These are phyloP conservation scores for Apotomis betuletana DNA, from an alignment of 2,888 invertebrate species.

Conservation along the genomic window DNA sequence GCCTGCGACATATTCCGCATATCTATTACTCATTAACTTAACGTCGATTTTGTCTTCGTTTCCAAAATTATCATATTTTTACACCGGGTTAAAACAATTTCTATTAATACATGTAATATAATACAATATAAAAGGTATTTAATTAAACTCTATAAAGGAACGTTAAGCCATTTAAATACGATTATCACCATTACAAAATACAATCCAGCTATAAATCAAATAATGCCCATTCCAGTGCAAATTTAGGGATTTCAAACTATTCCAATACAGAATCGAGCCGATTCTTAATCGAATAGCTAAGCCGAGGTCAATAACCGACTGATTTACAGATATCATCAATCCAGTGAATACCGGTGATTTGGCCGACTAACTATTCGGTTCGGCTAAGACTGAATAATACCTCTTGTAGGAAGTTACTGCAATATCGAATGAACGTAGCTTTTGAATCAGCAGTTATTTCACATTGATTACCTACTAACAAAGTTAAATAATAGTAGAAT, in stretches of 20 bases:
- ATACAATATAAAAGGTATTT: no score
- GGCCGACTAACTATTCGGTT: conserved; percentile 18
- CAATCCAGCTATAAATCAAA: background rate
- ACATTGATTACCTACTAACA: no score
- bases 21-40: no score
- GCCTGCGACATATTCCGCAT: no score
- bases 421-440: background rate
- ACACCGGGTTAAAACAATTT: no score
- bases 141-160: background rate
- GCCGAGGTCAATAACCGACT: conserved; percentile 26
- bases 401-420: conserved; percentile 3
- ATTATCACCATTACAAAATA: background rate
- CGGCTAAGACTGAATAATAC: conserved; percentile 7
- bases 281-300: conserved; percentile 31
- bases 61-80: no score
- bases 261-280: conserved; percentile 7
- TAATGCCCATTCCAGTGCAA: background rate
- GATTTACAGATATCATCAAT: conserved; percentile 39
- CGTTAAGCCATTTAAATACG: background rate
- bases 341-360: conserved; percentile 28
- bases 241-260: conserved; percentile 14
- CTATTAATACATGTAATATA: no score
- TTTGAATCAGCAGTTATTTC: background rate
- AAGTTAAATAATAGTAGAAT: no score
- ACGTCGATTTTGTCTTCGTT: no score